These are phyloP conservation scores for Megalops cyprinoides DNA, from an alignment of 2,797 vertebrate species.

Conservation along the genomic window DNA sequence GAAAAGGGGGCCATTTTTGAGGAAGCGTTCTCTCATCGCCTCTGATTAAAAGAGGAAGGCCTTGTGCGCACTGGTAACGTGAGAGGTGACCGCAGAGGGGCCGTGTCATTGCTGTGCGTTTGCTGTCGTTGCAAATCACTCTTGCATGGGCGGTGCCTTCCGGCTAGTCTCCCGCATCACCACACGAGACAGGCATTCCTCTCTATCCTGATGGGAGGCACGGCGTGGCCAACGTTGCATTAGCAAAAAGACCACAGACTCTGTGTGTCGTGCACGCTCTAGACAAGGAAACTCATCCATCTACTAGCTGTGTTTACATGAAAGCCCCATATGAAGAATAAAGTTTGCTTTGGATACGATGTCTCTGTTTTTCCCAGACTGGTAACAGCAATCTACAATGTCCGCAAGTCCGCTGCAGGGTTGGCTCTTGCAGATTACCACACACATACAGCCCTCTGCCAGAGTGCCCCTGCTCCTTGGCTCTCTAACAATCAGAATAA, in stretches of 20 bases:
- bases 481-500: conserved; percentile 38
- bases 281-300: neutral
- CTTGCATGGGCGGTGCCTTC: too few species aligned
- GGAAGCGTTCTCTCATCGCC: conserved; percentile 62
- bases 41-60: conserved; percentile 56
- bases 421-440: conserved; percentile 30
- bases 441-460: conserved; percentile 22
- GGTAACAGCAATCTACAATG: conserved; percentile 20
- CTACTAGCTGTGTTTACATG: conserved; percentile 30
- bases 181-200: too few species aligned
- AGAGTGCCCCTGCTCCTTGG: conserved; percentile 19
- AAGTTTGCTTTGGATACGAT: conserved; percentile 48
- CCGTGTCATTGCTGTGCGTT: neutral
- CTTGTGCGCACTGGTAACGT: conserved; percentile 6
- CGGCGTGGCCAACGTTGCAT: neutral
- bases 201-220: too few species aligned
- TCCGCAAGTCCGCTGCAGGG: conserved; percentile 31
- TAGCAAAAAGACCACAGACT: too few species aligned
- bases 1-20: conserved; percentile 43
- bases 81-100: neutral
- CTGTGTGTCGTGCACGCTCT: neutral
- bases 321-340: neutral
- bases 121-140: neutral
- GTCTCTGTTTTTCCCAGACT: conserved; percentile 51
- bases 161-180: too few species aligned